Percentiles rank a stretch among this genome's conserved stretches.
These are phyloP conservation scores for Yponomeuta cagnagella DNA, from an alignment of 2,888 invertebrate genomes.

Conservation along the genomic window DNA sequence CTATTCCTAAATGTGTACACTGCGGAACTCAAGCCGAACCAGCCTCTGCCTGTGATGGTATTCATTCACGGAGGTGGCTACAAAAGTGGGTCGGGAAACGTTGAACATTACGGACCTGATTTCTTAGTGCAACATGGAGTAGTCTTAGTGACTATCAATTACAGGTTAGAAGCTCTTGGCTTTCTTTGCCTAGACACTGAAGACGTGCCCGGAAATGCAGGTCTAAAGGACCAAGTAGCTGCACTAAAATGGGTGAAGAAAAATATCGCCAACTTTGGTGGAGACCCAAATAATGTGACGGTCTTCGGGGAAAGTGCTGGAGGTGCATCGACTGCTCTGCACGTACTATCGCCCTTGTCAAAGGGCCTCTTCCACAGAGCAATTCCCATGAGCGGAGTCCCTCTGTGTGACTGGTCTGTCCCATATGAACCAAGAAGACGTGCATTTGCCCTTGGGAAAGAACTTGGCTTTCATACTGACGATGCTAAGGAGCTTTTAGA, in stretches of 20 bases:
- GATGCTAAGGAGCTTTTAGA: constrained; percentile 30
- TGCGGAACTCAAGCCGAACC: constrained; percentile 17
- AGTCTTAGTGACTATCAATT: constrained; percentile 73
- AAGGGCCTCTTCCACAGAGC: constrained; percentile 28
- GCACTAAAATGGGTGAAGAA: constrained; percentile 18
- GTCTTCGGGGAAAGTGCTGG: constrained; percentile 48
- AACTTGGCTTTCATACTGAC: constrained; percentile 29
- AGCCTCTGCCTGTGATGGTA: constrained; percentile 24
- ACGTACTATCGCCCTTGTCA: constrained; percentile 27
- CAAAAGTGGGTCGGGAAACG: constrained; percentile 59
- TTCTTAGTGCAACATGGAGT: constrained; percentile 69
- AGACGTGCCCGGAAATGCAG: constrained; percentile 69
- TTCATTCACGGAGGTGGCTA: constrained; percentile 54
- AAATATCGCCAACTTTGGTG: constrained; percentile 21
- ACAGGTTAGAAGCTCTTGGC: constrained; percentile 68
- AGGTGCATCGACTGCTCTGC: constrained; percentile 31
- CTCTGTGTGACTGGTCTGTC: constrained; percentile 28
- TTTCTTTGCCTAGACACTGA: constrained; percentile 63
- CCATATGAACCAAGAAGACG: constrained; percentile 28
- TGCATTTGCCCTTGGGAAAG: constrained; percentile 30
- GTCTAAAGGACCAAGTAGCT: constrained; percentile 37
- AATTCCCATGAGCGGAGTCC: constrained; percentile 28
- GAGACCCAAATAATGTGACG: constrained; percentile 32
- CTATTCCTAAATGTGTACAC: constrained; percentile 28
- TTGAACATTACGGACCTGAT: constrained; percentile 68